These are phyloP conservation scores for Piprites chloris DNA, from an alignment of 2,113 vertebrate genomes.

Conservation along the genomic window DNA sequence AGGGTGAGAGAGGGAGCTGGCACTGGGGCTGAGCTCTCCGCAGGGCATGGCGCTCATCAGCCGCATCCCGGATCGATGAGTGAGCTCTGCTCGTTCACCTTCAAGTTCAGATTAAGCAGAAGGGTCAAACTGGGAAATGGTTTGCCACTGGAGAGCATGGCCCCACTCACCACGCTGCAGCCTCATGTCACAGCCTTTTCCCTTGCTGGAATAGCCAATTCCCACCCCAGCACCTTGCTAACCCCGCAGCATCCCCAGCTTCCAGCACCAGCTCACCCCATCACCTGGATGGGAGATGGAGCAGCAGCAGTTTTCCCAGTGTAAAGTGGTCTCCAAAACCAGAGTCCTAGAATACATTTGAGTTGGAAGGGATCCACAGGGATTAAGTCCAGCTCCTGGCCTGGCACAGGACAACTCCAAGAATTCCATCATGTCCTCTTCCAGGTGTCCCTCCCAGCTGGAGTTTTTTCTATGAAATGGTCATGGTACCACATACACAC, in stretches of 20 bases:
- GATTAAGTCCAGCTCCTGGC: neutral
- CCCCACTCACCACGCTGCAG: neutral
- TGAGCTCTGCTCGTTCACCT: slow-evolving; percentile 34
- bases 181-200: neutral
- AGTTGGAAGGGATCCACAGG: neutral
- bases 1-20: slow-evolving; percentile 36
- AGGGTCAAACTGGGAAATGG: slow-evolving; percentile 39
- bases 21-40: neutral
- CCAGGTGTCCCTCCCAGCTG: neutral
- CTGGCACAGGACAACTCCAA: neutral
- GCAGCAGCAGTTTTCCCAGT: neutral
- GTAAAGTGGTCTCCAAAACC: neutral
- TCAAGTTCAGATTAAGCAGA: slow-evolving; percentile 69
- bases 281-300: neutral
- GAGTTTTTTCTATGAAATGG: neutral
- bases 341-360: neutral
- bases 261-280: neutral
- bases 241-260: neutral
- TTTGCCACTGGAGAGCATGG: accelerated
- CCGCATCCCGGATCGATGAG: slow-evolving; percentile 52
- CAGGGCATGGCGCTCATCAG: slow-evolving; percentile 7
- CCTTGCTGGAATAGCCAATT: neutral
- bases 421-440: neutral
- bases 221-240: neutral
- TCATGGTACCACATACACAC: accelerated